Percentiles rank a stretch among this genome's conserved stretches.
These are phyloP conservation scores for Callorhinus ursinus DNA, from an alignment of 2,113 vertebrate genomes.

Conservation along the genomic window DNA sequence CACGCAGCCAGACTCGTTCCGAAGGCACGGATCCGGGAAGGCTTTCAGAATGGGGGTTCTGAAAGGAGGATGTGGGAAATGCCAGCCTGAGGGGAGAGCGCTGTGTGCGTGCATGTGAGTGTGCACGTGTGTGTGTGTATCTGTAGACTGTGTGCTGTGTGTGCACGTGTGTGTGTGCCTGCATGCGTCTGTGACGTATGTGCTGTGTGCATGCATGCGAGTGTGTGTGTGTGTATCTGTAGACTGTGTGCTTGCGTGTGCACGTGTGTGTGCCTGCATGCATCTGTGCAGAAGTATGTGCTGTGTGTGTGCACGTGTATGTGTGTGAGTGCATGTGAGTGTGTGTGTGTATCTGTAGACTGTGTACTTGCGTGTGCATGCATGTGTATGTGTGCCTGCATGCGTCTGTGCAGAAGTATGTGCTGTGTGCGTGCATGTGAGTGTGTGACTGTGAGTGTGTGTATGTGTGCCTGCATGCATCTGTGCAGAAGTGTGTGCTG, in stretches of 20 bases:
- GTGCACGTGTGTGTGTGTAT: fast-evolving
- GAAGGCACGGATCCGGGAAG: neutral
- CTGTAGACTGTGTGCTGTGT: fast-evolving
- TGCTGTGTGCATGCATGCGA: fast-evolving
- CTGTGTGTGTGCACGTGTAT: too few species aligned
- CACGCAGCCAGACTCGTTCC: neutral
- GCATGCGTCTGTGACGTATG: fast-evolving
- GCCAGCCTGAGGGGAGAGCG: neutral
- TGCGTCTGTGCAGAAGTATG: too few species aligned
- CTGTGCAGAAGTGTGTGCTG: too few species aligned
- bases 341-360: too few species aligned
- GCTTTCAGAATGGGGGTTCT: neutral
- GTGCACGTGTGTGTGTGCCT: neutral
- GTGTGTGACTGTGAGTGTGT: too few species aligned
- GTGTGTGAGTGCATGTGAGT: too few species aligned
- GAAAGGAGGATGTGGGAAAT: neutral
- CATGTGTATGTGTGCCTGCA: too few species aligned
- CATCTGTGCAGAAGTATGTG: fast-evolving
- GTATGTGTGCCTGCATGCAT: too few species aligned
- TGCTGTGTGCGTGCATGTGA: too few species aligned
- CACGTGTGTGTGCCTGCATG: too few species aligned
- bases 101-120: neutral
- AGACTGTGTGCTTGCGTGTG: fast-evolving
- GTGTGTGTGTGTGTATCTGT: too few species aligned
- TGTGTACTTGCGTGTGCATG: too few species aligned